Evolutionary conservation across 2,797 vertebrate species (phyloP), one percentile per base, ranked within the genome.

Genomic region (Poecilia wingei): DNA sequence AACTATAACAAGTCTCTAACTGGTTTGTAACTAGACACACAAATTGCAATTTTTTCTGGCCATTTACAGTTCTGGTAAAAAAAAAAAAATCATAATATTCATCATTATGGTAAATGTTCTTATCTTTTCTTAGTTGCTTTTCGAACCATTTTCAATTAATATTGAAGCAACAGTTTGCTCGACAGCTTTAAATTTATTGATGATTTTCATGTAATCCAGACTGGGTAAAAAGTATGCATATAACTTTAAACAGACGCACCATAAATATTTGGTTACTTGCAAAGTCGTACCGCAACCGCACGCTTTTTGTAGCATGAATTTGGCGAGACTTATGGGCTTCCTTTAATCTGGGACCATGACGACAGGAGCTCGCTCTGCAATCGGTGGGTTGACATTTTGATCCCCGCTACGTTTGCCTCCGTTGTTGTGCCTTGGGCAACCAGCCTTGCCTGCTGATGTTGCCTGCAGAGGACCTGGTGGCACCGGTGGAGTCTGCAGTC

Each of bases 11-110:
- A 33, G 47, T 51, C 28, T 57, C 41, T 20, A 25, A 55, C 18
- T 55, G 51, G 45, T 81, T 66, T 45, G 28, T 8, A 3, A 72
- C 6, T 10, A 7, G 18, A 13, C 9, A 81, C 59, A 68, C 22
- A 47, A 73, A 59, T 43, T 59, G 36, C 2, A 28, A n/a, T 49
- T 45, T 77, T 66, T 70, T 41, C 28, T 61, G 75, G 66, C 12
- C 22, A 51, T 20, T 31, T 41, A 68, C 0, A 68, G 33, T 68
- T 41, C 18, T 22, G 18, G 31, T 20, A 10, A 57, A 59, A 59
- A 59, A 31, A 59, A 16, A 33, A 25, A 57, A 57, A 57, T n/a
- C 3, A 31, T 66, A 25, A 22, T 9, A 16, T 6, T 25, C 16
- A 64, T 41, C 36, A 41, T 39, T 6, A 16, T 14, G 1, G 13